Conservation (phyloP, 2,888 invertebrate genomes). For the Lissocephala sabroskyi region DNA sequence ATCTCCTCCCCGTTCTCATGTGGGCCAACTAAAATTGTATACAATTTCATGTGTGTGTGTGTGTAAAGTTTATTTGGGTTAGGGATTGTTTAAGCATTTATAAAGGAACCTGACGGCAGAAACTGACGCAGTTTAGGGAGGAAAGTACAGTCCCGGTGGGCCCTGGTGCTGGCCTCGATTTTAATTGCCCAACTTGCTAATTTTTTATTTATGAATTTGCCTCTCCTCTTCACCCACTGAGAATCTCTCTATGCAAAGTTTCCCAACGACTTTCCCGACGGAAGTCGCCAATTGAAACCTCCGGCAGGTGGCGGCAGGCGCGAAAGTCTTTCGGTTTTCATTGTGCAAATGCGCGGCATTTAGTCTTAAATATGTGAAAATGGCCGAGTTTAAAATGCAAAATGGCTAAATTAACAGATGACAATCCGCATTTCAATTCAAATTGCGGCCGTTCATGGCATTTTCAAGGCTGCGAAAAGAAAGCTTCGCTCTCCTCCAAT, state of each 20-base stretch:
- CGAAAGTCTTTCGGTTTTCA: conserved; percentile 16
- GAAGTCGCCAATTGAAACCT: conserved; percentile 17
- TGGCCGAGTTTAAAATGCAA: too few relatives aligned
- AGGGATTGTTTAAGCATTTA: conserved; percentile 62
- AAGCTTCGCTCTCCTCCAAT: conserved; percentile 16
- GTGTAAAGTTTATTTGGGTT: conserved; percentile 51
- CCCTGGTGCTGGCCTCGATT: not conserved
- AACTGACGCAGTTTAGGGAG: too few relatives aligned
- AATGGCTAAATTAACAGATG: not conserved
- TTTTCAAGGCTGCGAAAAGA: conserved; percentile 2
- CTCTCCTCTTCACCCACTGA: conserved; percentile 3
- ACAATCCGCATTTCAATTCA: not conserved
- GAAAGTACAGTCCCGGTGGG: too few relatives aligned
- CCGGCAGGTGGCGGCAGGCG: conserved; percentile 9
- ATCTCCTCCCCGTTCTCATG: too few relatives aligned
- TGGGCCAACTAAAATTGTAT: too few relatives aligned
- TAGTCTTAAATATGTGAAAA: conserved; percentile 7
- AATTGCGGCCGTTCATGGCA: too few relatives aligned
- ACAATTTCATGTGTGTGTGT: too few relatives aligned
- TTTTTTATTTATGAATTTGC: conserved; percentile 39
- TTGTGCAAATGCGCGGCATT: conserved; percentile 38
- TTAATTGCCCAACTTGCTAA: conserved; percentile 9
- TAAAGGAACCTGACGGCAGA: conserved; percentile 25
- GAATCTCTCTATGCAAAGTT: not conserved
- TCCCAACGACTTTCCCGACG: conserved; percentile 11